Base-by-base conservation (phyloP, 2,797 vertebrate genomes). In the Galaxias olidus region DNA sequence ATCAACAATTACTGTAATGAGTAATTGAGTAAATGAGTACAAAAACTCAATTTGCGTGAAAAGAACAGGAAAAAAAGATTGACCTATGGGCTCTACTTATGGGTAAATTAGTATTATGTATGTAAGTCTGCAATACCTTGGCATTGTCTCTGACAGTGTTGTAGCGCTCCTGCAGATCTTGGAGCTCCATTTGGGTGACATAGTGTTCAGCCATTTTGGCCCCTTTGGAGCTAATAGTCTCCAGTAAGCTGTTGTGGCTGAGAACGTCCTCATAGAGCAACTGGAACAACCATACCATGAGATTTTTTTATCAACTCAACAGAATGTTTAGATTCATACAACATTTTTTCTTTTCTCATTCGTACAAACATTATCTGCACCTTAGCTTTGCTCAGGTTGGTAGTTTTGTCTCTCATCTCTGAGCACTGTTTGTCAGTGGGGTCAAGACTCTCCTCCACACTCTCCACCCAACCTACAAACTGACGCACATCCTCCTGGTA, bases 401-500 rank as follows among this genome's bases (percentile, higher is more conserved):
- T 82, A 11, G 90, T 93, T 85, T 99, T 99, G 81, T 96, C 97
- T 77, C 94, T 93, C 79, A 99, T 92, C 80, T 98, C 97, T 0
- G 94, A 87, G 46, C 83, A 92, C 0, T 91, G 94, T 73, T 93
- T 95, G 61, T 95, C 94, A 0, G 87, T 86, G 44, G 88, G 90
- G 4, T 85, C 92, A 4, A 98, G 89, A 72, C 81, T 92, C 72
- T 92, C 91, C 86, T 99, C 96, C 45, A 95, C 81, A 0, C 85
- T 75, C 50, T 97, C 95, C 91, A 98, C 90, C 98, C 98, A 98
- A 15, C 84, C 72, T 61, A 93, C 91, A 86, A 99, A 98, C 90
- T 97, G 96, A 0, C 76, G 88, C 9, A 98, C 90, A 0, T 98
- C 97, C 78, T 99, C 97, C 85, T 98, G 96, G 69, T 98, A 98